Conservation (phyloP, 2,888 invertebrate species). For the Axea sp. region DNA sequence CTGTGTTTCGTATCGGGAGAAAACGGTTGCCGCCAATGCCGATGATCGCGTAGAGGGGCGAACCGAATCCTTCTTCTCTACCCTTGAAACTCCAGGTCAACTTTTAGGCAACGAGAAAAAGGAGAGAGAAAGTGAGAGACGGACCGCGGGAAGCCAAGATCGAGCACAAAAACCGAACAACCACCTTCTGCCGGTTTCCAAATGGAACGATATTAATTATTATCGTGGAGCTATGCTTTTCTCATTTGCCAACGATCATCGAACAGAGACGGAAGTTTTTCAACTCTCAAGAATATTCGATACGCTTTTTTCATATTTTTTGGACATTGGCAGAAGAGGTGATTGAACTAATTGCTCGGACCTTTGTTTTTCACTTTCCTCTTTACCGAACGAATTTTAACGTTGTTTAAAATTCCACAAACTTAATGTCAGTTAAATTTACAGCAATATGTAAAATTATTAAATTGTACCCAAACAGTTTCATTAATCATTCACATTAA, state of each 20-base stretch:
- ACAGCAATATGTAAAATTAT: too few species aligned
- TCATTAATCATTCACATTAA: too few species aligned
- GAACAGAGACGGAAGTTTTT: too few species aligned
- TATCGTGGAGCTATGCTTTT: too few species aligned
- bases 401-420: too few species aligned
- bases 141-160: constrained; percentile 4
- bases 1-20: constrained; percentile 48
- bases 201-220: too few species aligned
- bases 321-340: constrained; percentile 8
- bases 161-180: constrained; percentile 62
- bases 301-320: constrained; percentile 25
- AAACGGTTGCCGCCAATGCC: constrained; percentile 63
- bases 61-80: constrained; percentile 77
- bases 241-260: too few species aligned
- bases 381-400: too few species aligned
- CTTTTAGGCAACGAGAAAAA: constrained; percentile 77
- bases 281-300: constrained; percentile 12
- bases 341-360: constrained; percentile 32
- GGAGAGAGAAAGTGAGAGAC: constrained; percentile 15
- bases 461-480: too few species aligned
- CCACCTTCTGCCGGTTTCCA: too few species aligned
- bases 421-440: too few species aligned
- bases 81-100: constrained; percentile 81
- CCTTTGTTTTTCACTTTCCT: too few species aligned
- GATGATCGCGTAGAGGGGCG: constrained; percentile 66